phyloP scores from a whole-genome alignment of 37 sponge, comb jelly and placozoan species.

The Halisarca cf. caerulea region DNA sequence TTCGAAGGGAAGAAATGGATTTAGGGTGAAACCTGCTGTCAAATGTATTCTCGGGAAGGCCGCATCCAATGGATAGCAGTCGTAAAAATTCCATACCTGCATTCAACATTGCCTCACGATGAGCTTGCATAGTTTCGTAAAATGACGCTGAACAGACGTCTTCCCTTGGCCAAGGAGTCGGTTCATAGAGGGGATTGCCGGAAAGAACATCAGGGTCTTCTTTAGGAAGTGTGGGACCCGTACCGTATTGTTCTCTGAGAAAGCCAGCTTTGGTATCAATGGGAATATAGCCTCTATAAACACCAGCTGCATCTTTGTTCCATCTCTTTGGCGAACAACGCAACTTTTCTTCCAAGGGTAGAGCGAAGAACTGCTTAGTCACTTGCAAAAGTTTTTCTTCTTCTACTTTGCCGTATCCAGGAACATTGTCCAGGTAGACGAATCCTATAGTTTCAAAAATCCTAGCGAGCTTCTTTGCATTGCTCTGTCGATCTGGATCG shows the following conservation, averaged over 20 bases:
- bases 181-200: slow-evolving; percentile 43
- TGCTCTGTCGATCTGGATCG: not conserved
- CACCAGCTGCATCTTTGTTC: slow-evolving; percentile 21
- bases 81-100: slow-evolving; percentile 34
- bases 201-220: slow-evolving; percentile 22
- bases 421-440: slow-evolving; percentile 62
- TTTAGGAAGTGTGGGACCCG: slow-evolving; percentile 22
- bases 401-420: slow-evolving; percentile 23
- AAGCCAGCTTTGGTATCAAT: not conserved
- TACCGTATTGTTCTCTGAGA: slow-evolving; percentile 40
- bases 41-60: slow-evolving; percentile 27
- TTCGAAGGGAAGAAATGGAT: slow-evolving; percentile 23
- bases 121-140: not conserved
- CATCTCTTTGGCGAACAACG: slow-evolving; percentile 14
- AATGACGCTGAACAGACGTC: not conserved
- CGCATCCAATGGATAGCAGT: slow-evolving; percentile 37
- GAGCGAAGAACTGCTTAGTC: slow-evolving; percentile 36
- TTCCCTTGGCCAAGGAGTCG: slow-evolving; percentile 10
- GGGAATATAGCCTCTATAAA: slow-evolving; percentile 48
- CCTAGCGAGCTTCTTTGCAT: not conserved
- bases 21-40: slow-evolving; percentile 31
- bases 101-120: slow-evolving; percentile 26
- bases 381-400: slow-evolving; percentile 15
- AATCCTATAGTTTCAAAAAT: slow-evolving; percentile 50
- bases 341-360: slow-evolving; percentile 41